A percentile compares a stretch with the other conserved stretches of the same genome.
phyloP scores from a whole-genome alignment of 2,113 vertebrate species.

The Gorsachius goisagi region DNA sequence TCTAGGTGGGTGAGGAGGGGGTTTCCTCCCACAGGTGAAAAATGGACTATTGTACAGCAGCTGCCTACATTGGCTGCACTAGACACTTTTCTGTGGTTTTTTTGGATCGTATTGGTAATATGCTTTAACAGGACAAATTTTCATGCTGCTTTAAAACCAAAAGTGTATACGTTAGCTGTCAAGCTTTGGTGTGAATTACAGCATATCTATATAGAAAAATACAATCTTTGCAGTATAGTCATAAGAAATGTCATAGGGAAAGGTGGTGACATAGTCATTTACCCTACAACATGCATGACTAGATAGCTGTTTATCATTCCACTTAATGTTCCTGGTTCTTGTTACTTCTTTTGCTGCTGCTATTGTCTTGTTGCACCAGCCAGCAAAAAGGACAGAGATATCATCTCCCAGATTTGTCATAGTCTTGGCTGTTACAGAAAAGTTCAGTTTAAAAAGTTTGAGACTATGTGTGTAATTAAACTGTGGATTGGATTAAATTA shows the following conservation, averaged over 20 bases:
- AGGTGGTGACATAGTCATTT: not conserved
- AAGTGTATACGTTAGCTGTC: not conserved
- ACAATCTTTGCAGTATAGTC: accelerated
- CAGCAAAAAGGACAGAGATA: not conserved
- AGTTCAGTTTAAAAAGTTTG: not conserved
- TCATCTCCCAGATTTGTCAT: not conserved
- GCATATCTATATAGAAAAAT: not conserved
- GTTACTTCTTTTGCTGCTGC: not conserved
- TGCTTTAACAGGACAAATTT: not conserved
- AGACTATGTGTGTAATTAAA: not conserved
- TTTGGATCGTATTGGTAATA: not conserved
- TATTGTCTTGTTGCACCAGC: not conserved
- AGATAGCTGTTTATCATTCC: not conserved
- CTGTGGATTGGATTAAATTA: not conserved
- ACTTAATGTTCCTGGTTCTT: not conserved
- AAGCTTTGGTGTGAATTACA: not conserved
- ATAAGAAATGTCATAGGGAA: not conserved
- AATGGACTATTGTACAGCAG: not conserved
- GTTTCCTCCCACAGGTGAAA: not conserved
- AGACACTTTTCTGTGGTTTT: not conserved
- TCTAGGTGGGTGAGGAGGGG: not conserved
- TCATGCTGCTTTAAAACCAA: not conserved
- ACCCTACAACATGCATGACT: not conserved
- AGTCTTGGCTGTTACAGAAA: not conserved
- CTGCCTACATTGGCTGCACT: not conserved